phyloP scores from a whole-genome alignment of 2,888 invertebrate genomes.

The Acrocyrtus sp. region DNA sequence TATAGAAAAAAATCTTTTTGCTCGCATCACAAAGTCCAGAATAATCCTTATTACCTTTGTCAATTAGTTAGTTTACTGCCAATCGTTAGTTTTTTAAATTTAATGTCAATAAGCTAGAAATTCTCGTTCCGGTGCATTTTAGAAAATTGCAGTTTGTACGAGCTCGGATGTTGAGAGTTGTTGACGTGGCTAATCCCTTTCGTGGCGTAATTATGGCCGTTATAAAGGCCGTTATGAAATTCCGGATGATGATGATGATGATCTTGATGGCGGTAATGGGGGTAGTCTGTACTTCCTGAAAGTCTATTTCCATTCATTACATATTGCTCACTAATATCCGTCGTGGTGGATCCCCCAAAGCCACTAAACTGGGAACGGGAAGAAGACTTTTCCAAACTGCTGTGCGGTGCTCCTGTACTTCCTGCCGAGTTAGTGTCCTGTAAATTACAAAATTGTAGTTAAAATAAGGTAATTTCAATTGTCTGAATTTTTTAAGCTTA shows the following conservation, averaged over 20 bases:
- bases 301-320: background rate
- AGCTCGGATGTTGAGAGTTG: too few relatives aligned
- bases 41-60: too few relatives aligned
- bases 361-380: constrained; percentile 21
- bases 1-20: too few relatives aligned
- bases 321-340: constrained; percentile 7
- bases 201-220: background rate
- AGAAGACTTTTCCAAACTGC: constrained; percentile 1
- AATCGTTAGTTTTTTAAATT: too few relatives aligned
- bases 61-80: too few relatives aligned
- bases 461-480: background rate
- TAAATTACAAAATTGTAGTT: constrained; percentile 2
- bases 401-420: background rate
- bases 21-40: too few relatives aligned
- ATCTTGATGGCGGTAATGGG: background rate
- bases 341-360: constrained; percentile 21
- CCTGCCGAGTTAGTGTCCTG: constrained; percentile 13
- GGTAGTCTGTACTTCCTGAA: background rate
- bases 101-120: too few relatives aligned
- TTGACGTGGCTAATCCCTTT: too few relatives aligned
- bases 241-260: constrained; percentile 13
- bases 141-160: too few relatives aligned
- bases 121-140: too few relatives aligned
- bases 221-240: background rate
- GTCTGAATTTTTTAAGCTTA: background rate